Evolutionary conservation across 2,888 invertebrate genomes (phyloP), one percentile per base, ranked within the genome.

Genomic region (Mythimna pallens): DNA sequence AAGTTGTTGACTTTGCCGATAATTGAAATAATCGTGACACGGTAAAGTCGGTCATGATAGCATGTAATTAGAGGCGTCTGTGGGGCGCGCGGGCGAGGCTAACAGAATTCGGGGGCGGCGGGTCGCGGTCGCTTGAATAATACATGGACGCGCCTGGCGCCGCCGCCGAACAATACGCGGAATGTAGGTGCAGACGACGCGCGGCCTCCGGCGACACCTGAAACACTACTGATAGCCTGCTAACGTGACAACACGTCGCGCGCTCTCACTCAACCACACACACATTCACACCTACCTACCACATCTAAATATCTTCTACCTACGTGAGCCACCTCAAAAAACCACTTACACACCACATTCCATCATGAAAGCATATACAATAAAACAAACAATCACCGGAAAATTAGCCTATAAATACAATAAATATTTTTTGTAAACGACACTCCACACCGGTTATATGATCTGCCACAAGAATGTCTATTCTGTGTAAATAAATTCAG

Each of bases 101-200:
- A 93, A 94, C 94, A 90, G 91, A 94, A 94, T 93, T 94, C 91
- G 93, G 92, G 93, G 94, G 93, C 92, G 93, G 94, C 92, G 90
- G 94, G 94, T 94, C 93, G 93, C 89, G 92, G 92, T 89, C 89
- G 80, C 82, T 92, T 95, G 94, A 94, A 95, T 95, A 94, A 95
- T 91, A 94, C 94, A 95, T 95, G 91, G 76, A 83, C 79, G 83
- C 82, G 73, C 70, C 75, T 82, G 92, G 94, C 93, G 93, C 92
- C 93, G 89, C 88, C 89, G 87, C 85, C 70, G 14, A 91, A 92
- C 93, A 92, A 92, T 93, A 91, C 90, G 80, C 87, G 87, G 89
- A 89, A 93, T 90, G 89, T 93, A 93, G 92, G 93, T 89, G 89
- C 90, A 86, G 83, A 82, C 87, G 78, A 73, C 86, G 74, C 79